Conservation (phyloP, 2,113 vertebrate genomes). For the Uria lomvia region DNA sequence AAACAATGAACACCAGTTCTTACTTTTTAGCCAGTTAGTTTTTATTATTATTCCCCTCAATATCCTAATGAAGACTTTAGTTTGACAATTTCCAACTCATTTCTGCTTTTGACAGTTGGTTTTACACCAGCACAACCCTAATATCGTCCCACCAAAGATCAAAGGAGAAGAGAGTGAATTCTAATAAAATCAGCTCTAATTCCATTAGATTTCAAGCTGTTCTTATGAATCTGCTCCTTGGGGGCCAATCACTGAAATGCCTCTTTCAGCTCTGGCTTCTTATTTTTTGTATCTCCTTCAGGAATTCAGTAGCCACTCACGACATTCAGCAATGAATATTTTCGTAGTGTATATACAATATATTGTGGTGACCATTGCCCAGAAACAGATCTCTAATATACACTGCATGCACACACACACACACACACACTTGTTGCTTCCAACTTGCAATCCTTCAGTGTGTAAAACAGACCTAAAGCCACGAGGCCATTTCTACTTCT, state of each 20-base stretch:
- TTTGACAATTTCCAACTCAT: not conserved
- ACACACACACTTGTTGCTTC: not conserved
- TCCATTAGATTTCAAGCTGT: slow-evolving; percentile 11
- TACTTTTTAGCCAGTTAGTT: not conserved
- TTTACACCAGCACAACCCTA: not conserved
- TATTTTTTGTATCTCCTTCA: not conserved
- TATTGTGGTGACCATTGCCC: not conserved
- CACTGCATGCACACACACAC: not conserved
- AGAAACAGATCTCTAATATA: not conserved
- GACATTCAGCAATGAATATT: not conserved
- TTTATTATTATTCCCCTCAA: not conserved
- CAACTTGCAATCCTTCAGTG: not conserved
- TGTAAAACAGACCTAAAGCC: not conserved
- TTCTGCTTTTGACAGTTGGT: not conserved
- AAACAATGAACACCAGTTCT: not conserved
- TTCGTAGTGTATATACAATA: not conserved
- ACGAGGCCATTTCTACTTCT: not conserved
- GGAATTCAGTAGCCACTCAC: not conserved
- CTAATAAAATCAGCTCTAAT: not conserved
- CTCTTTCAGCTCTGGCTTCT: not conserved
- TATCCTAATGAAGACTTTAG: not conserved
- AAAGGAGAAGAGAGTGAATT: not conserved
- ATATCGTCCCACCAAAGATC: not conserved
- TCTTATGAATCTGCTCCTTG: not conserved
- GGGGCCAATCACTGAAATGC: not conserved